Evolutionary conservation across 2,113 vertebrate species (phyloP).

Genomic region (Prietella phreatophila): DNA sequence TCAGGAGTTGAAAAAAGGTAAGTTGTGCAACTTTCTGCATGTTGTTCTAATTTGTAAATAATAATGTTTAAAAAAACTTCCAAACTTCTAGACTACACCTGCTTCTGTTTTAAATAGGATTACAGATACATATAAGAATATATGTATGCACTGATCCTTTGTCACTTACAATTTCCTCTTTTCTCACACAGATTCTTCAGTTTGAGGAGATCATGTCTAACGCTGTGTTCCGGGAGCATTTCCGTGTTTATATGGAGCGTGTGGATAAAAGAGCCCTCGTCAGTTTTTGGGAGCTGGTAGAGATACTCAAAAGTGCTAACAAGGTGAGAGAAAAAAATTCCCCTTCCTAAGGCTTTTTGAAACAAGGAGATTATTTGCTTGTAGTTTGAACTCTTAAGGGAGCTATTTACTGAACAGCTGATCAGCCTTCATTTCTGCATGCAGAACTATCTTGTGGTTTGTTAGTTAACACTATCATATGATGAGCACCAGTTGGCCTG

Average conservation of each 20-base stretch:
- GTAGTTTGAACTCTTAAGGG: not conserved
- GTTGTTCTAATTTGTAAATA: not conserved
- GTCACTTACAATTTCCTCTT: not conserved
- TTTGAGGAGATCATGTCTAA: slow-evolving; percentile 93
- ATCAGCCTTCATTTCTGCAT: not conserved
- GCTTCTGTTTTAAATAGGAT: not conserved
- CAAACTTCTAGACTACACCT: not conserved
- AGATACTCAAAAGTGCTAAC: slow-evolving; percentile 89
- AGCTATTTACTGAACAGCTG: not conserved
- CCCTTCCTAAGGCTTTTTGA: not conserved
- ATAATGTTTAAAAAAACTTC: not conserved
- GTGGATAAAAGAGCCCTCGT: slow-evolving; percentile 89
- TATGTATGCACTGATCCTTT: not conserved
- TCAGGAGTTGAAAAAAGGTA: not conserved
- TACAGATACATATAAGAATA: not conserved
- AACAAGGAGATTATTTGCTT: slow-evolving; percentile 1
- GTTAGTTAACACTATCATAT: slow-evolving; percentile 1
- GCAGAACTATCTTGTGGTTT: not conserved
- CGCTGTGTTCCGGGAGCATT: slow-evolving; percentile 83
- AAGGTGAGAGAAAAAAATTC: slow-evolving; percentile 75
- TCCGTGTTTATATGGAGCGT: slow-evolving; percentile 89
- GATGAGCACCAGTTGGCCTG: slow-evolving; percentile 32
- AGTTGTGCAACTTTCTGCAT: not conserved
- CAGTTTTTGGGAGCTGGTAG: slow-evolving; percentile 92
- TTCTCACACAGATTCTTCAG: slow-evolving; percentile 84